These are phyloP conservation scores for Sebastes taczanowskii DNA, from an alignment of 2,797 vertebrate genomes.

Conservation along the genomic window DNA sequence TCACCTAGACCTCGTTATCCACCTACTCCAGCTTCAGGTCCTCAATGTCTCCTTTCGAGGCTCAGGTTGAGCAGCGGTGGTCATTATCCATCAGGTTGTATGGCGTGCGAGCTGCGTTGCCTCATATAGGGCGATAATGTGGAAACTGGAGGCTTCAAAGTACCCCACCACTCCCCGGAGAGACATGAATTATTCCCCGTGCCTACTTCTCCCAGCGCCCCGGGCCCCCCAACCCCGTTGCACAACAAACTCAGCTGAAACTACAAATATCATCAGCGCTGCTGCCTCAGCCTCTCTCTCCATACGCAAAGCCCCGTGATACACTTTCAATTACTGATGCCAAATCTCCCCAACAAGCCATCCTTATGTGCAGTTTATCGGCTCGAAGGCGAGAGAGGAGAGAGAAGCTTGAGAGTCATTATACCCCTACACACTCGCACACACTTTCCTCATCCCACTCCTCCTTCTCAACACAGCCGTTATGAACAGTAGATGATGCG, in stretches of 20 bases:
- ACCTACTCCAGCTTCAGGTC: background rate
- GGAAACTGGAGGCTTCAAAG: constrained; percentile 66
- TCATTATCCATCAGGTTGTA: constrained; percentile 39
- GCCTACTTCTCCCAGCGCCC: constrained; percentile 36
- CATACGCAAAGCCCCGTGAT: constrained; percentile 37
- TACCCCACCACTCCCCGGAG: constrained; percentile 48
- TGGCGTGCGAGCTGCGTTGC: constrained; percentile 15
- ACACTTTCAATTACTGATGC: constrained; percentile 70
- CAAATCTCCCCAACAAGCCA: constrained; percentile 62
- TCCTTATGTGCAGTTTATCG: constrained; percentile 68
- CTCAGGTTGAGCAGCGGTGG: background rate
- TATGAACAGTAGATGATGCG: constrained; percentile 36
- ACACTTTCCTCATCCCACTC: constrained; percentile 34
- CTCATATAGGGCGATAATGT: constrained; percentile 44
- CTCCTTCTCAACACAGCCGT: constrained; percentile 28
- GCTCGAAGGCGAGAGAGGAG: constrained; percentile 55
- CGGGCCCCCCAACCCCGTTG: background rate
- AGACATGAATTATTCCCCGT: constrained; percentile 70
- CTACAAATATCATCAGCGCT: constrained; percentile 61
- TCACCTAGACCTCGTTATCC: constrained; percentile 7
- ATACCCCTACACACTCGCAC: constrained; percentile 40
- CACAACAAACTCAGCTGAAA: constrained; percentile 58
- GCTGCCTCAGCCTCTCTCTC: constrained; percentile 34
- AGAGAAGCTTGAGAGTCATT: constrained; percentile 64
- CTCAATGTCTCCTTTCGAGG: constrained; percentile 12